These are phyloP conservation scores for Poeciliopsis gracilis DNA, from an alignment of 2,797 vertebrate species.

Conservation along the genomic window DNA sequence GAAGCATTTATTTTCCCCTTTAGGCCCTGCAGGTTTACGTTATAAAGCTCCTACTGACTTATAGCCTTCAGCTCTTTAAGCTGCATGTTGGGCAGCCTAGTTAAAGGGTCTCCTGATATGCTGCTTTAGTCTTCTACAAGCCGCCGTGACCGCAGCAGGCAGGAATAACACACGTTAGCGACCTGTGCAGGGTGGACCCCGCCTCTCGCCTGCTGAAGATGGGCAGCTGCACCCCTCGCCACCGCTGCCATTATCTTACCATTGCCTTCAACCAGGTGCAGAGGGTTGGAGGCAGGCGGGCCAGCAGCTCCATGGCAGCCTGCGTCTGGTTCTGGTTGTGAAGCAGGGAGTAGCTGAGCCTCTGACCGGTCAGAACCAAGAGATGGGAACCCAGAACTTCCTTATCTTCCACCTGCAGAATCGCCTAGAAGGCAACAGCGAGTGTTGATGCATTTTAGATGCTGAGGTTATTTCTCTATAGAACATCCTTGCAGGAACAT, in stretches of 20 bases:
- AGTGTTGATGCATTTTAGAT: not conserved
- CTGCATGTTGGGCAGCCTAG: not conserved
- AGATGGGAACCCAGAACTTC: conserved; percentile 96
- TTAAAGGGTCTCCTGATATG: not conserved
- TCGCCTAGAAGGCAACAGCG: conserved; percentile 77
- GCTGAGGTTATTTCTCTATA: not conserved
- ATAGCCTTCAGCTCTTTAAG: not conserved
- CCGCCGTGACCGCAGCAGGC: not conserved
- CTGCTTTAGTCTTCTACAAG: not conserved
- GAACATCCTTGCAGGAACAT: not conserved
- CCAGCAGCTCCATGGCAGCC: conserved; percentile 91
- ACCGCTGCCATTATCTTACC: conserved; percentile 75
- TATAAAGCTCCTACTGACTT: not conserved
- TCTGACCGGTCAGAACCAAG: conserved; percentile 91
- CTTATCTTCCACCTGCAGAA: conserved; percentile 91
- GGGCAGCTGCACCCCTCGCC: too few species aligned
- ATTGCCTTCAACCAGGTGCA: conserved; percentile 99
- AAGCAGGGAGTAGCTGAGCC: conserved; percentile 88
- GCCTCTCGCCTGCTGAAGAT: too few species aligned
- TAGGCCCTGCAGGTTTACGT: too few species aligned
- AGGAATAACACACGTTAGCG: not conserved
- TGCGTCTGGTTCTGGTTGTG: conserved; percentile 86
- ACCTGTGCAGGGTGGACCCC: too few species aligned
- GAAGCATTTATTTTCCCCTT: not conserved
- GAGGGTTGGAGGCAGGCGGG: conserved; percentile 91